phyloP scores from a whole-genome alignment of 1,140 invertebrate genomes.

The Drepana arcuata region DNA sequence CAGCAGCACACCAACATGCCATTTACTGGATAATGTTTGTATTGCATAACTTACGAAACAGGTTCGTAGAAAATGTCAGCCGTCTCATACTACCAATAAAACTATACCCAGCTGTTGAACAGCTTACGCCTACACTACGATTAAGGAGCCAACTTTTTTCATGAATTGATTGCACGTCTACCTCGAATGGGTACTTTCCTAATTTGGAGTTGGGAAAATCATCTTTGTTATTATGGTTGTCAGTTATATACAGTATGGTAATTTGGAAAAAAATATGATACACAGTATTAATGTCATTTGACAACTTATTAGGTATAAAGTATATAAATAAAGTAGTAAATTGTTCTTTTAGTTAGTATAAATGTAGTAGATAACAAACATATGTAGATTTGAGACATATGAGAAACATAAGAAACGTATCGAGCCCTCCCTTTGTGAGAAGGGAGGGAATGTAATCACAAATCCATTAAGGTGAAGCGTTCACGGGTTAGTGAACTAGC shows the following conservation, averaged over 20 bases:
- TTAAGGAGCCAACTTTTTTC: slow-evolving; percentile 42
- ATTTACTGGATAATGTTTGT: slow-evolving; percentile 44
- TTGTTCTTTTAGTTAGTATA: too few relatives aligned
- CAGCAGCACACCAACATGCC: slow-evolving; percentile 26
- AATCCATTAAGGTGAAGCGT: slow-evolving; percentile 27
- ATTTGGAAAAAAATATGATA: neutral
- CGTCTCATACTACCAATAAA: slow-evolving; percentile 41
- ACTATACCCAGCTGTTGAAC: slow-evolving; percentile 46
- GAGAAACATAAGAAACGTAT: too few relatives aligned
- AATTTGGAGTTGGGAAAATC: too few relatives aligned
- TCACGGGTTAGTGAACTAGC: slow-evolving; percentile 41
- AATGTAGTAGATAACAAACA: too few relatives aligned
- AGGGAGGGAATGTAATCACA: slow-evolving; percentile 21
- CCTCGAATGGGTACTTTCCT: slow-evolving; percentile 22
- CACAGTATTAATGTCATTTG: neutral
- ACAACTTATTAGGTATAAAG: neutral
- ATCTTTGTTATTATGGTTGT: too few relatives aligned
- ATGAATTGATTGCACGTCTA: slow-evolving; percentile 41
- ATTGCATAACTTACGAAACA: slow-evolving; percentile 61
- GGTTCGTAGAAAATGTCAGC: slow-evolving; percentile 56
- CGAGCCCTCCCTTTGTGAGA: neutral
- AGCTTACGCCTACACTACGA: slow-evolving; percentile 38
- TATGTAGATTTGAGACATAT: too few relatives aligned
- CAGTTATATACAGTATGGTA: neutral
- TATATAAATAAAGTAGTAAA: neutral